phyloP scores from a whole-genome alignment of 2,797 vertebrate species.

The Knipowitschia caucasica region DNA sequence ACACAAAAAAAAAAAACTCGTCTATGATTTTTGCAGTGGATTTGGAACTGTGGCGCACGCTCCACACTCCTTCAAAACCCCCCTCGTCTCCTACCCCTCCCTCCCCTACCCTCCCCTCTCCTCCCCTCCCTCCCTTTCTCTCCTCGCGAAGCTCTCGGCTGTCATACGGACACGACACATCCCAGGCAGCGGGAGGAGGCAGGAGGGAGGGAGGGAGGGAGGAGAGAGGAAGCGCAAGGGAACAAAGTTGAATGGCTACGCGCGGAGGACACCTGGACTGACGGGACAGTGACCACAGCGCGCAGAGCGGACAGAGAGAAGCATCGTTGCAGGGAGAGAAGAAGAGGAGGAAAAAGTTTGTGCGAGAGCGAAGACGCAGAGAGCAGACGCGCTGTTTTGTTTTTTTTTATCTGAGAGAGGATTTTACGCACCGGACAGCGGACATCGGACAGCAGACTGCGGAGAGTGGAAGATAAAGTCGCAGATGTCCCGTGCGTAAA shows the following conservation, averaged over 20 bases:
- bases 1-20: constrained; percentile 6
- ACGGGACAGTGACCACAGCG: constrained; percentile 70
- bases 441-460: neutral
- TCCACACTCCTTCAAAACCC: too few relatives aligned
- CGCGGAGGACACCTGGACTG: constrained; percentile 68
- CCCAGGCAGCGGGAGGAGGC: constrained; percentile 40
- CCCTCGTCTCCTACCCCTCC: constrained; percentile 2
- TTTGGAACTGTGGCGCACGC: constrained; percentile 15
- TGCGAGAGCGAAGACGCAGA: constrained; percentile 56
- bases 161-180: constrained; percentile 57
- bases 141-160: constrained; percentile 38
- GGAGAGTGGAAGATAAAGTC: constrained; percentile 40
- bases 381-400: constrained; percentile 36
- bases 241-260: constrained; percentile 64
- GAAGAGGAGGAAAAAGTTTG: constrained; percentile 48
- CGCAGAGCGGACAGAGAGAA: constrained; percentile 50
- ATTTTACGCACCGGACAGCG: constrained; percentile 30
- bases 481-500: constrained; percentile 13
- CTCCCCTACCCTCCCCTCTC: neutral
- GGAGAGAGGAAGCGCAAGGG: constrained; percentile 32
- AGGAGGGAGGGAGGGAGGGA: constrained; percentile 44
- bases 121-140: constrained; percentile 13
- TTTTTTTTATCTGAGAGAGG: too few relatives aligned
- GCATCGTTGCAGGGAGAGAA: neutral
- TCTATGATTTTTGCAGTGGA: too few relatives aligned